phyloP scores from a whole-genome alignment of 2,797 vertebrate species.

The Rachycentron canadum region DNA sequence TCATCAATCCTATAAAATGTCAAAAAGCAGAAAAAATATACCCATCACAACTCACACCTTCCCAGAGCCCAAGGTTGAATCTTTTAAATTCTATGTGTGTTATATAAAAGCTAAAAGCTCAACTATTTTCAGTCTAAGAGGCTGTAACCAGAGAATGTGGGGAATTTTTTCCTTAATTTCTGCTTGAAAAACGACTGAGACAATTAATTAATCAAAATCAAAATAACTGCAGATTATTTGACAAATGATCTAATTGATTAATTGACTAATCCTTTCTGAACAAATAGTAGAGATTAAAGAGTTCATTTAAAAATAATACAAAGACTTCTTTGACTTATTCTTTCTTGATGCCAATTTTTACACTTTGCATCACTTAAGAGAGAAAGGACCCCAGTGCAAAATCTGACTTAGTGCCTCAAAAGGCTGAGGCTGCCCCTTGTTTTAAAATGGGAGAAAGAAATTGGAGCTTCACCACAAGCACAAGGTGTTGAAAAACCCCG shows the following conservation, averaged over 20 bases:
- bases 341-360: background rate
- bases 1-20: background rate
- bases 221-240: background rate
- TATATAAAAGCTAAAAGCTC: background rate
- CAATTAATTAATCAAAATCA: background rate
- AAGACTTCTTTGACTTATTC: background rate
- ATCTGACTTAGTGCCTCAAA: background rate
- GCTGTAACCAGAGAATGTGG: too few relatives aligned
- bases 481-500: conserved; percentile 7
- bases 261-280: background rate
- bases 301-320: background rate
- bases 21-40: background rate
- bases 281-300: background rate
- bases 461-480: background rate
- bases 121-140: too few relatives aligned
- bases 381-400: background rate
- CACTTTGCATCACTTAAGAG: background rate
- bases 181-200: background rate
- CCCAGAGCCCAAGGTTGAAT: background rate
- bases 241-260: background rate
- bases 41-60: background rate
- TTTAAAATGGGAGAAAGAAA: conserved; percentile 10
- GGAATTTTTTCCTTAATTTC: background rate
- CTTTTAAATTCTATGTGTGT: background rate
- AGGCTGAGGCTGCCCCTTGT: background rate